A percentile compares a stretch with the other conserved stretches of the same genome.
These are phyloP conservation scores for Pegoplata infirma DNA, from an alignment of 2,888 invertebrate genomes.

Conservation along the genomic window DNA sequence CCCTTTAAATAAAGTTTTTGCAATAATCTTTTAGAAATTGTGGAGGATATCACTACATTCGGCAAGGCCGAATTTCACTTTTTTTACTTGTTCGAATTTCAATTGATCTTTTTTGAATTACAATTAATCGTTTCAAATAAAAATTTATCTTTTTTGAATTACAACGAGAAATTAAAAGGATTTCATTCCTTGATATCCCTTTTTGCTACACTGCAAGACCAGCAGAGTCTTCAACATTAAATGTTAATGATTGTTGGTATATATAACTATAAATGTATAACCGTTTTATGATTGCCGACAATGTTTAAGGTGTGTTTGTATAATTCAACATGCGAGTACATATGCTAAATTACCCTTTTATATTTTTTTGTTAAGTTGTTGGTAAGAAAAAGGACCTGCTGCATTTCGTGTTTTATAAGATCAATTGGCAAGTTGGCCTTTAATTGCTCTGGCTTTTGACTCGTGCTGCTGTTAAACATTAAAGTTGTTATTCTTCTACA, in stretches of 20 bases:
- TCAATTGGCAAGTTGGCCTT: constrained; percentile 55
- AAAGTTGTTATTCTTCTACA: constrained; percentile 22
- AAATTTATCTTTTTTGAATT: no score
- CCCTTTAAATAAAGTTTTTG: no score
- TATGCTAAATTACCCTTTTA: constrained; percentile 52
- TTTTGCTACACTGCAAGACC: no score
- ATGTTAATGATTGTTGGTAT: constrained; percentile 39
- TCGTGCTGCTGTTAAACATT: constrained; percentile 59
- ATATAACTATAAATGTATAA: neutral
- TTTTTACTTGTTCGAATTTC: no score
- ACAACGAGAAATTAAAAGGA: no score
- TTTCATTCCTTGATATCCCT: neutral
- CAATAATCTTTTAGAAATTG: no score
- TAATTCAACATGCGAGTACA: neutral
- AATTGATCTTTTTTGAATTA: no score
- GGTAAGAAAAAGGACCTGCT: constrained; percentile 50
- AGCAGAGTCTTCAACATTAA: constrained; percentile 12
- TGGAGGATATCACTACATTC: no score
- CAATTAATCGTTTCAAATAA: no score
- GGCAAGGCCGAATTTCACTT: no score
- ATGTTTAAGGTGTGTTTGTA: neutral
- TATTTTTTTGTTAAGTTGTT: neutral
- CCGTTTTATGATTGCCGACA: constrained; percentile 28
- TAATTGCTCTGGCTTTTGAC: constrained; percentile 58
- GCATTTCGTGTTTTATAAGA: constrained; percentile 30